These are phyloP conservation scores for Lutraria lutraria DNA, from an alignment of 2,888 invertebrate genomes.

Conservation along the genomic window DNA sequence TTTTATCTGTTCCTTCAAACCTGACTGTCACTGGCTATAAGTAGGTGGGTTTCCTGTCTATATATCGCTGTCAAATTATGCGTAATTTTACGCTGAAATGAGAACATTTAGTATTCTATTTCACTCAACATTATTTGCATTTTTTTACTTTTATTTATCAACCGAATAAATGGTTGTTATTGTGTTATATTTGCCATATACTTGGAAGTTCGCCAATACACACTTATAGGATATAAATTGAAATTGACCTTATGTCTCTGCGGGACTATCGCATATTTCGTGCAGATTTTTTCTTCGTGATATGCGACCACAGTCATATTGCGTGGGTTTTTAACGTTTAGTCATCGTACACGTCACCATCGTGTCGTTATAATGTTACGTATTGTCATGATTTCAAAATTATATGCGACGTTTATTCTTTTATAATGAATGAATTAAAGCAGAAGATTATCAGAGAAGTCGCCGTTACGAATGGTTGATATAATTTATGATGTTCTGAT, in stretches of 20 bases:
- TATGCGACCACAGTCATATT: not conserved
- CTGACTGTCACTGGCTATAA: too few species aligned
- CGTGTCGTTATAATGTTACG: too few species aligned
- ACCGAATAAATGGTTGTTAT: slow-evolving; percentile 24
- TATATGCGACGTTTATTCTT: too few species aligned
- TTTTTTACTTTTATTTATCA: slow-evolving; percentile 34
- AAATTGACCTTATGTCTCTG: slow-evolving; percentile 5
- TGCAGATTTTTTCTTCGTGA: not conserved
- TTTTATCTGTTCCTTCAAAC: too few species aligned
- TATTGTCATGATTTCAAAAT: too few species aligned
- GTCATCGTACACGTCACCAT: not conserved
- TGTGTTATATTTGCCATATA: slow-evolving; percentile 19
- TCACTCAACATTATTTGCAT: slow-evolving; percentile 25
- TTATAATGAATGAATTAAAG: too few species aligned
- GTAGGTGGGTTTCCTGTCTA: slow-evolving; percentile 20
- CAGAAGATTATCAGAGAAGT: too few species aligned
- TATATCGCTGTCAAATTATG: slow-evolving; percentile 12
- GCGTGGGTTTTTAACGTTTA: not conserved
- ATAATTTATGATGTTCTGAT: too few species aligned
- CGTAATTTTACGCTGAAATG: slow-evolving; percentile 25
- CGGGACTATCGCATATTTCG: not conserved
- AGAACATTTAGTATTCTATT: not conserved
- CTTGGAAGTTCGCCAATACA: slow-evolving; percentile 21
- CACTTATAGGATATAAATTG: not conserved
- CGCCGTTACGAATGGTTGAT: too few species aligned